Percentiles rank a stretch among this genome's conserved stretches.
These are phyloP conservation scores for Eudemis profundana DNA, from an alignment of 2,888 invertebrate species.

Conservation along the genomic window DNA sequence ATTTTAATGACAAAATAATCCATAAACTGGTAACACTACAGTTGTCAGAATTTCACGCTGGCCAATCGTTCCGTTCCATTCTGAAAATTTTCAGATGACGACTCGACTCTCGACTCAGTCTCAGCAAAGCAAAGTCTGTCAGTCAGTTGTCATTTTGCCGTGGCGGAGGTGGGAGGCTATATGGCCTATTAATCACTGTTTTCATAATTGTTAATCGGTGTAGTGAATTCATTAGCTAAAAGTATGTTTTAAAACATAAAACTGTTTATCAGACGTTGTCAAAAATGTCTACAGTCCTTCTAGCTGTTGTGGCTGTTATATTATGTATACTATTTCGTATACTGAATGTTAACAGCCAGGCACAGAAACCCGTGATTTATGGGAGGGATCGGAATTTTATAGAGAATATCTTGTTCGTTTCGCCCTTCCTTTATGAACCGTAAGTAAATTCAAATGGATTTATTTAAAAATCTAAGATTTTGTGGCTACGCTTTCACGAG, in stretches of 20 bases:
- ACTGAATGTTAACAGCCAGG: conserved; percentile 93
- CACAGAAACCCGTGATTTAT: conserved; percentile 91
- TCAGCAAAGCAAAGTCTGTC: neutral
- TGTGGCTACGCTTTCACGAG: conserved; percentile 39
- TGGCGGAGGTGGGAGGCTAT: conserved; percentile 15
- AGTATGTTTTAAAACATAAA: conserved; percentile 43
- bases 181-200: conserved; percentile 33
- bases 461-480: conserved; percentile 24
- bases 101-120: neutral
- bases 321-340: conserved; percentile 93
- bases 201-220: conserved; percentile 29
- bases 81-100: neutral
- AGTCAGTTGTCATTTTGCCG: conserved; percentile 42
- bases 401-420: conserved; percentile 91
- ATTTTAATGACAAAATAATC: too few species aligned
- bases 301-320: conserved; percentile 92
- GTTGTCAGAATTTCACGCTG: neutral
- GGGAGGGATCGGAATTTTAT: conserved; percentile 91
- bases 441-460: conserved; percentile 84
- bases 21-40: conserved; percentile 1
- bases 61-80: conserved; percentile 18
- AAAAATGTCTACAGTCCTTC: conserved; percentile 91
- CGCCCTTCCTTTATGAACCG: conserved; percentile 92
- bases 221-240: conserved; percentile 29
- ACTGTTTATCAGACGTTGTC: conserved; percentile 11